phyloP scores from a whole-genome alignment of 2,113 vertebrate species.

The Myrmophylax atrothorax region DNA sequence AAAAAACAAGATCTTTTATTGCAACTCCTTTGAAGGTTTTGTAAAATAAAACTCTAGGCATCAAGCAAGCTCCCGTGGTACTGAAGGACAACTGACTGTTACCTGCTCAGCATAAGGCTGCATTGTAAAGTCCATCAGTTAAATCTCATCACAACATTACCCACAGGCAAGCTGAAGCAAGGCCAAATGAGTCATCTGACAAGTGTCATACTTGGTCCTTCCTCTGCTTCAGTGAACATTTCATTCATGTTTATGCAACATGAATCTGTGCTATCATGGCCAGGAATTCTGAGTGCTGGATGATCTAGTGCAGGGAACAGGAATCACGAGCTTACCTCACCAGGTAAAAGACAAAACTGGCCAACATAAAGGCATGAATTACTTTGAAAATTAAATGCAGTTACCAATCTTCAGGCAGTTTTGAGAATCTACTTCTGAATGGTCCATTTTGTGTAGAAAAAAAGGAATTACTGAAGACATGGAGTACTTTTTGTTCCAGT shows the following conservation, averaged over 20 bases:
- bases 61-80: background rate
- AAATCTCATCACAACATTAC: background rate
- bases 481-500: background rate
- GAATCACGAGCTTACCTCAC: background rate
- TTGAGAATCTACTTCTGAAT: background rate
- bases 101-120: background rate
- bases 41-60: background rate
- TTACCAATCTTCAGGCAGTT: background rate
- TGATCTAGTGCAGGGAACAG: background rate
- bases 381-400: background rate
- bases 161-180: background rate
- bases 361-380: background rate
- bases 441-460: background rate
- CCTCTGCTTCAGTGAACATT: background rate
- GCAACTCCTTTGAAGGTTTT: background rate
- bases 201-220: background rate
- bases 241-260: background rate
- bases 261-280: background rate
- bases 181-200: conserved; percentile 1
- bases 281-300: background rate
- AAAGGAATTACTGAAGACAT: background rate
- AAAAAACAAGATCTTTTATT: background rate
- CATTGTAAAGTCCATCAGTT: background rate
- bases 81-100: background rate
- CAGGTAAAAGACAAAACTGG: background rate